These are phyloP conservation scores for Poecilobothrus nobilitatus DNA, from an alignment of 2,888 invertebrate species.

Conservation along the genomic window DNA sequence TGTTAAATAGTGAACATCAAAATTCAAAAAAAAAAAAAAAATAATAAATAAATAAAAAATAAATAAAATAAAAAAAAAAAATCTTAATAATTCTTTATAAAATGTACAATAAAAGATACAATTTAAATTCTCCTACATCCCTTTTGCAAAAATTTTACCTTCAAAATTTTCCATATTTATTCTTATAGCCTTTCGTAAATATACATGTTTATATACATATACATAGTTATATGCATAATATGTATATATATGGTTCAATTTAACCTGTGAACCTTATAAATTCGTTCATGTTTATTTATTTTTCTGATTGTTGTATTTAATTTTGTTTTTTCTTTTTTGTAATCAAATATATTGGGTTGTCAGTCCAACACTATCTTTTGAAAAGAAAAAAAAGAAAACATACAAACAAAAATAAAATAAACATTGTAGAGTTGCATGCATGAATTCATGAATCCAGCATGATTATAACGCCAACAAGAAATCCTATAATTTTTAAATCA, in stretches of 20 bases:
- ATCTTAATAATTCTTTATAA: too few relatives aligned
- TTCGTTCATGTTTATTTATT: neutral
- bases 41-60: too few relatives aligned
- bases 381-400: neutral
- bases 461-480: too few relatives aligned
- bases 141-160: neutral
- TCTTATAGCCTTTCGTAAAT: too few relatives aligned
- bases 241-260: neutral
- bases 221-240: too few relatives aligned
- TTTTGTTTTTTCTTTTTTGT: neutral
- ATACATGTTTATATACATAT: too few relatives aligned
- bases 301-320: neutral
- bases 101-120: neutral
- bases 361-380: neutral
- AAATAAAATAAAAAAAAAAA: too few relatives aligned
- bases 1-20: neutral
- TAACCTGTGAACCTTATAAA: constrained; percentile 1
- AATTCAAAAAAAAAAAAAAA: neutral
- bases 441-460: too few relatives aligned
- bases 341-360: neutral
- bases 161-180: neutral
- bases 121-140: neutral
- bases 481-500: too few relatives aligned
- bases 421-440: too few relatives aligned
- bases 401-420: too few relatives aligned